phyloP scores from a whole-genome alignment of 2,888 invertebrate genomes.

The Hecatera dysodea region DNA sequence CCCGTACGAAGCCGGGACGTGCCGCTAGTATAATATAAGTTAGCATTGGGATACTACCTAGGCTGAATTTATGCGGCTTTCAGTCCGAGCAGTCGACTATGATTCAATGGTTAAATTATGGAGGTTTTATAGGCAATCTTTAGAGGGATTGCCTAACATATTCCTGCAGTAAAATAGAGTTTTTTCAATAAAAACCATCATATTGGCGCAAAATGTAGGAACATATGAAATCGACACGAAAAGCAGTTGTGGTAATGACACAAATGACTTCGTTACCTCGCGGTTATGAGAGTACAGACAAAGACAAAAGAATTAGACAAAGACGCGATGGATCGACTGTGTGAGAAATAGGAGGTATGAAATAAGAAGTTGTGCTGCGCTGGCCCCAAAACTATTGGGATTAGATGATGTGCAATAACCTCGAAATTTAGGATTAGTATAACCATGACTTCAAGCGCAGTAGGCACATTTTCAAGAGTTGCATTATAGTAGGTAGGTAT shows the following conservation, averaged over 20 bases:
- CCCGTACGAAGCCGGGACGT: too few relatives aligned
- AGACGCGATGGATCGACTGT: too few relatives aligned
- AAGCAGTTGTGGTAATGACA: too few relatives aligned
- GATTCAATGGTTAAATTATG: slow-evolving; percentile 13
- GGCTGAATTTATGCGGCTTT: background rate
- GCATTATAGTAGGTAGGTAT: too few relatives aligned
- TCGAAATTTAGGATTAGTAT: background rate
- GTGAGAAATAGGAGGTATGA: background rate
- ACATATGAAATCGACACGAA: too few relatives aligned
- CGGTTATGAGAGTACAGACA: too few relatives aligned
- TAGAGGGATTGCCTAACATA: background rate
- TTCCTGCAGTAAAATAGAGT: background rate
- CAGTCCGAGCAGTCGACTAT: background rate
- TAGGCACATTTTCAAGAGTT: too few relatives aligned
- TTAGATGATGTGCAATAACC: background rate
- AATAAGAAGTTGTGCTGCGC: background rate
- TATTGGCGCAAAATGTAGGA: too few relatives aligned
- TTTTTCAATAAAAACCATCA: background rate
- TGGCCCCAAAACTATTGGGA: background rate
- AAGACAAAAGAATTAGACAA: too few relatives aligned
- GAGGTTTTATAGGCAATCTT: background rate
- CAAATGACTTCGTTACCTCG: too few relatives aligned
- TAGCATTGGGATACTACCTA: background rate
- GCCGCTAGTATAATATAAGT: too few relatives aligned
- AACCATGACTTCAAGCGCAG: background rate